Evolutionary conservation across 2,797 vertebrate genomes (phyloP).

Genomic region (Bryconaethiops microstoma): DNA sequence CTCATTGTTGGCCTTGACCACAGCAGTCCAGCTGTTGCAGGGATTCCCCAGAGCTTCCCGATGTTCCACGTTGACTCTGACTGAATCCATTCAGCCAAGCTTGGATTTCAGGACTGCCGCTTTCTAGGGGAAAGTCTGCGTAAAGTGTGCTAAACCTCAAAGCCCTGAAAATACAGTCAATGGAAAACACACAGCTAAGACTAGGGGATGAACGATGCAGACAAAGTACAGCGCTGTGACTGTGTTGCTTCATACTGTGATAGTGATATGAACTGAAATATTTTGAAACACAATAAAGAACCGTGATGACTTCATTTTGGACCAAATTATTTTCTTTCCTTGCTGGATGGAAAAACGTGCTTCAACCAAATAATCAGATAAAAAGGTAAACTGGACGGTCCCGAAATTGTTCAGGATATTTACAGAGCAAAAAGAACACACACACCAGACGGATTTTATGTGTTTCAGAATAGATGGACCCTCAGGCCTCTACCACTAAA

Average conservation of each 20-base stretch:
- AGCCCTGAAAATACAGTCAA: slow-evolving; percentile 39
- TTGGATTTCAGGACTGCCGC: slow-evolving; percentile 54
- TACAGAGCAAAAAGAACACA: not conserved
- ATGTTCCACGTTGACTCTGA: slow-evolving; percentile 19
- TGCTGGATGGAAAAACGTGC: not conserved
- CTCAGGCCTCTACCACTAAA: not conserved
- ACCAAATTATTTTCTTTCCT: too few species aligned
- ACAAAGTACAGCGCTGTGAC: too few species aligned
- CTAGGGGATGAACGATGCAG: not conserved
- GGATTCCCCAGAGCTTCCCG: slow-evolving; percentile 56
- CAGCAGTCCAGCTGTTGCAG: slow-evolving; percentile 39
- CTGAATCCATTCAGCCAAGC: slow-evolving; percentile 55
- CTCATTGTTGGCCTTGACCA: slow-evolving; percentile 21
- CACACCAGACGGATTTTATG: not conserved
- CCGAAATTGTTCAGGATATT: not conserved
- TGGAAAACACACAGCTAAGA: slow-evolving; percentile 11
- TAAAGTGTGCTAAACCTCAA: slow-evolving; percentile 35
- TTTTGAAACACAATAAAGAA: too few species aligned
- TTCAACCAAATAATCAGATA: not conserved
- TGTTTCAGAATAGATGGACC: not conserved
- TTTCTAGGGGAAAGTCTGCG: slow-evolving; percentile 41
- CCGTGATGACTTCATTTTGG: too few species aligned
- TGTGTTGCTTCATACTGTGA: too few species aligned
- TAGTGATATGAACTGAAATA: too few species aligned
- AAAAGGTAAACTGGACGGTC: not conserved